Evolutionary conservation across 2,888 invertebrate genomes (phyloP).

Genomic region (Papilio elwesi): DNA sequence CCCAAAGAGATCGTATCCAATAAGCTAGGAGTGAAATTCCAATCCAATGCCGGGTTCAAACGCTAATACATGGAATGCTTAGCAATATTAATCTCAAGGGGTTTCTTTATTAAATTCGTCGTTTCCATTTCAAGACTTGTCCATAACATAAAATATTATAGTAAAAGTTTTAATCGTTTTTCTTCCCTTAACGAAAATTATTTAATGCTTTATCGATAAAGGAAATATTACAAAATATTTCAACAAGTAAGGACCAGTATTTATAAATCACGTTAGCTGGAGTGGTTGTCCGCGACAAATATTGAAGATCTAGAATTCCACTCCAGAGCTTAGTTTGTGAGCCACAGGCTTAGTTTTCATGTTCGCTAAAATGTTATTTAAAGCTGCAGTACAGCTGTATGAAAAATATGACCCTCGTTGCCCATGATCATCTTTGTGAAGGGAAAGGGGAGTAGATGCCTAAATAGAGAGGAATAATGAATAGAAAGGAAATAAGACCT

Average conservation of each 20-base stretch:
- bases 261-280: not conserved
- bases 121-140: not conserved
- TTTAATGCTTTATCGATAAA: not conserved
- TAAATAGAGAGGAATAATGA: too few relatives aligned
- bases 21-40: conserved; percentile 13
- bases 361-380: too few relatives aligned
- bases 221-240: conserved; percentile 1
- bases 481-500: too few relatives aligned
- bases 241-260: not conserved
- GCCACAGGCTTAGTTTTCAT: too few relatives aligned
- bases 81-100: conserved; percentile 8
- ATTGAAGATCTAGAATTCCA: too few relatives aligned
- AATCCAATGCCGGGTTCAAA: not conserved
- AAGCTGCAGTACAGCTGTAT: too few relatives aligned
- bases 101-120: conserved; percentile 18
- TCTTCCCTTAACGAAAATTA: conserved; percentile 5
- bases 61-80: not conserved
- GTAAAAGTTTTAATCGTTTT: conserved; percentile 4
- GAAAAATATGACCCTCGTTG: too few relatives aligned
- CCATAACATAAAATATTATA: not conserved
- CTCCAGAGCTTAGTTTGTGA: too few relatives aligned
- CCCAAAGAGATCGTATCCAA: conserved; percentile 7
- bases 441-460: too few relatives aligned
- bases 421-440: too few relatives aligned
- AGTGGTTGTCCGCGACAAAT: not conserved